Evolutionary conservation across 37 sponge, comb jelly and placozoan species (phyloP), one percentile per base, ranked within the genome.

Genomic region (Geodia barretti): DNA sequence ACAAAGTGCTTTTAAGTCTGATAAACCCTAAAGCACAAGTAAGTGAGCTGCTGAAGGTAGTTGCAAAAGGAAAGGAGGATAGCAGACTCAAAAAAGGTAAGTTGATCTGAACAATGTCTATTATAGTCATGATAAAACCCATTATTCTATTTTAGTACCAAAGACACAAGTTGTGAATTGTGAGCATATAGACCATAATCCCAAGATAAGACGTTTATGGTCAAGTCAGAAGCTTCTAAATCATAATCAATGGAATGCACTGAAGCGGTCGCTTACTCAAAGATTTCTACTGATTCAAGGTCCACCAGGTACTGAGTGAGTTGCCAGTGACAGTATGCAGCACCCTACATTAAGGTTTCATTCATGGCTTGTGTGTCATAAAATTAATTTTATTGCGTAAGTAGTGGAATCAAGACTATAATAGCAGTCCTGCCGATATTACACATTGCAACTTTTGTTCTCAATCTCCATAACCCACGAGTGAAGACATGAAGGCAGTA

Each of bases 201-300:
- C 43, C 60, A 34, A 31, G 32, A 39, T 31, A 3, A 58, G 30
- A 25, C 4, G 20, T 23, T 39, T 81, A 19, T 81, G 82, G 82
- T 24, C 36, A 19, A 4, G 1, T 69, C 19, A 30, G 23, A 70
- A 32, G 37, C 33, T 7, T 0, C 31, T 86, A 59, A 86, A 86
- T 67, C 1, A 25, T 9, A 26, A 25, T 21, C 86, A 86, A 32
- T 5, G 19, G 30, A 17, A 70, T 0, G 64, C 79, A 41, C 72
- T 86, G 19, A 26, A 60, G 24, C 23, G 24, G 5, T 78, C 79
- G 63, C 21, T 86, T 14, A 39, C 2, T 7, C 61, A 35, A 7
- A 36, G 66, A 25, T 72, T 78, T 60, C 77, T 72, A 37, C 73
- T 86, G 11, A 86, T 86, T 14, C 86, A 86, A 39, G 86, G 86